A percentile compares a stretch with the other conserved stretches of the same genome.
Evolutionary conservation across 2,888 invertebrate species (phyloP).

Genomic region (Drosophila kanekoi): DNA sequence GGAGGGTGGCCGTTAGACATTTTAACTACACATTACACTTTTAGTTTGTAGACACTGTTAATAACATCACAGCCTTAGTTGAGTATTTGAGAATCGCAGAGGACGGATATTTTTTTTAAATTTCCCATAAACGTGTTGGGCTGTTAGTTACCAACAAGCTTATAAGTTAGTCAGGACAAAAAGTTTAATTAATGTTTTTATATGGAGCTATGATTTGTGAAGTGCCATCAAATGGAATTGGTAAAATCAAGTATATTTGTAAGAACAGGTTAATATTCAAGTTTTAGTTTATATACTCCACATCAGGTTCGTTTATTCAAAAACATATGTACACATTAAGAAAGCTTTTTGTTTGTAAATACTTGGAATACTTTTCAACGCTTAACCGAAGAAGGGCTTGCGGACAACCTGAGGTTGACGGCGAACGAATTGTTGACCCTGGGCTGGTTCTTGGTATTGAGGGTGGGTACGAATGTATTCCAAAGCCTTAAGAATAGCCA

Average conservation of each 20-base stretch:
- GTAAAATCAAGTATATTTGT: neutral
- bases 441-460: conserved; percentile 56
- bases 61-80: no score
- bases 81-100: no score
- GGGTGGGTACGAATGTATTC: conserved; percentile 82
- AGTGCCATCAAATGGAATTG: no score
- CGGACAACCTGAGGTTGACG: neutral
- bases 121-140: no score
- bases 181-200: no score
- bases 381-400: conserved; percentile 17
- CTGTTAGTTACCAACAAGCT: no score
- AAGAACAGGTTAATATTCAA: neutral
- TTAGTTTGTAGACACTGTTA: no score
- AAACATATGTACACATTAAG: conserved; percentile 9
- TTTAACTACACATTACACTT: no score
- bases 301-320: conserved; percentile 35
- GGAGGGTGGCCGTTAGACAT: no score
- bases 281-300: conserved; percentile 1
- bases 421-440: neutral
- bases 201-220: no score
- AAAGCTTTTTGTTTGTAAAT: conserved; percentile 24
- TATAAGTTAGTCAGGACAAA: no score
- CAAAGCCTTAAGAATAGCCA: conserved; percentile 70
- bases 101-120: no score
- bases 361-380: neutral